phyloP scores from a whole-genome alignment of 2,888 invertebrate species.

The Hemicrepidius hirtus region DNA sequence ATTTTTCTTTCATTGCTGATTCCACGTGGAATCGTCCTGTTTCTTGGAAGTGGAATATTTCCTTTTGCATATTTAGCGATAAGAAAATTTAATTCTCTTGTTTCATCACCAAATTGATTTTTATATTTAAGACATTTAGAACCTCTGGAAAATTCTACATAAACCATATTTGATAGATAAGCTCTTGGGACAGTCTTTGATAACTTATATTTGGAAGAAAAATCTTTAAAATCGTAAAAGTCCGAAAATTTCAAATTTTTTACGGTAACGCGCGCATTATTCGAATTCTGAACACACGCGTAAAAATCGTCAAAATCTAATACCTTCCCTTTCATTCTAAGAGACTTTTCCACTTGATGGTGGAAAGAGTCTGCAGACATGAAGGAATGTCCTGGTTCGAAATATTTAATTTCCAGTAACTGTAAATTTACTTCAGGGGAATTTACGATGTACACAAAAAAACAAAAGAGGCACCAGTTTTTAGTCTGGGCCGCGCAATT shows the following conservation, averaged over 20 bases:
- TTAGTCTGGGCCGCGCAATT: slow-evolving; percentile 24
- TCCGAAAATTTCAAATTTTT: not conserved
- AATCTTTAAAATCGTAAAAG: not conserved
- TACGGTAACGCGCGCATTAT: not conserved
- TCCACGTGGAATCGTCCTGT: not conserved
- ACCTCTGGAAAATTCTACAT: not conserved
- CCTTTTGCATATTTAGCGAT: not conserved
- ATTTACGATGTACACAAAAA: slow-evolving; percentile 5
- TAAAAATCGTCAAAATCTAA: not conserved
- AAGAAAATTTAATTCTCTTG: not conserved
- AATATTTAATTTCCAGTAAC: not conserved
- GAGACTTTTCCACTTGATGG: not conserved
- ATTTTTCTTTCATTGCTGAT: slow-evolving; percentile 2
- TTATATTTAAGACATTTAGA: not conserved
- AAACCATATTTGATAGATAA: not conserved
- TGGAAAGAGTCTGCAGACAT: slow-evolving; percentile 4
- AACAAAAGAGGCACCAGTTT: slow-evolving; percentile 12
- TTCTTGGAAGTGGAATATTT: not conserved
- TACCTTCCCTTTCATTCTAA: not conserved
- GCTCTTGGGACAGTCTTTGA: not conserved
- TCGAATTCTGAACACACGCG: not conserved
- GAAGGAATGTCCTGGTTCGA: slow-evolving; percentile 1
- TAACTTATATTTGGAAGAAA: not conserved
- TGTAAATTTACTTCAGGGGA: not conserved
- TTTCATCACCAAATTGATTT: not conserved